These are phyloP conservation scores for Andricus quercusramuli DNA, from an alignment of 2,888 invertebrate species.

Conservation along the genomic window DNA sequence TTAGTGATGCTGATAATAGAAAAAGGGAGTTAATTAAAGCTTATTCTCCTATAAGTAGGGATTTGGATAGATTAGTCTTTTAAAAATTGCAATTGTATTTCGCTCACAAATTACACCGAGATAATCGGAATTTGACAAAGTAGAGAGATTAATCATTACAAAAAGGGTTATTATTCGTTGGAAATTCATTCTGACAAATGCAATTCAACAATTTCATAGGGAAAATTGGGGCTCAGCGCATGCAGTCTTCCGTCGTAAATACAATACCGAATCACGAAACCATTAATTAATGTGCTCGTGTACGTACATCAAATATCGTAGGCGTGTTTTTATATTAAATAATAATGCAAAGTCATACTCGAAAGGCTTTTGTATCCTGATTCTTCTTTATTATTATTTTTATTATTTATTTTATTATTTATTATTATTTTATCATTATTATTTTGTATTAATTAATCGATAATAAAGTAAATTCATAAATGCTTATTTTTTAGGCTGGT, in stretches of 20 bases:
- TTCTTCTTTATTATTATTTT: too few species aligned
- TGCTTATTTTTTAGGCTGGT: too few species aligned
- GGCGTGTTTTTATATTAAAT: background rate
- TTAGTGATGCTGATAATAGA: background rate
- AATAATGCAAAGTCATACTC: background rate
- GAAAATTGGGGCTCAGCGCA: slow-evolving; percentile 55
- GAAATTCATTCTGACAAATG: slow-evolving; percentile 64
- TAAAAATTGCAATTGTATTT: slow-evolving; percentile 17
- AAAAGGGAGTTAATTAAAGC: background rate
- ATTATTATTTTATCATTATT: too few species aligned
- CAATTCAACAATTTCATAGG: slow-evolving; percentile 64
- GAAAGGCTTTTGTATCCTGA: too few species aligned
- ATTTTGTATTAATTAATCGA: too few species aligned
- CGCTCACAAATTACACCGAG: slow-evolving; percentile 18
- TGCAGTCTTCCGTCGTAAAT: slow-evolving; percentile 57
- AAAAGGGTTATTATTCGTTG: slow-evolving; percentile 29
- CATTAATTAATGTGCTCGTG: slow-evolving; percentile 63
- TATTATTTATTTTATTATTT: too few species aligned
- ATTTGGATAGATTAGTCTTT: background rate
- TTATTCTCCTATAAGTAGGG: background rate
- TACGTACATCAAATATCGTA: slow-evolving; percentile 7
- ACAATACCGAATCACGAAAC: slow-evolving; percentile 60
- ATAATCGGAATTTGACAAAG: slow-evolving; percentile 22
- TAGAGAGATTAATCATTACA: slow-evolving; percentile 17
- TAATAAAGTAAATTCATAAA: too few species aligned